A percentile compares a stretch with the other conserved stretches of the same genome.
Evolutionary conservation across 2,888 invertebrate genomes (phyloP).

Genomic region (Sarcophaga caerulescens): DNA sequence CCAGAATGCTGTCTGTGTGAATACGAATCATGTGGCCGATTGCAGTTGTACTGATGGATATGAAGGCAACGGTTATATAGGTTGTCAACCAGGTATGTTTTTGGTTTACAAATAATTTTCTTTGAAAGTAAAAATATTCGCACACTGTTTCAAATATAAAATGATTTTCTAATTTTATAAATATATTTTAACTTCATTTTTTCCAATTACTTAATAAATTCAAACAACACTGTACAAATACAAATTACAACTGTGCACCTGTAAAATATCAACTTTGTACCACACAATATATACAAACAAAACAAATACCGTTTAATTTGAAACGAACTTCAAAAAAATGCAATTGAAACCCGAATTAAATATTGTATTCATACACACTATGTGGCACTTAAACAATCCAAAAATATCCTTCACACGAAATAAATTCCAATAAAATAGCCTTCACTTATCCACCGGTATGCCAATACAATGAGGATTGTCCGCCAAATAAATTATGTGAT

Average conservation of each 20-base stretch:
- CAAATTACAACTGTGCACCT: slow-evolving; percentile 59
- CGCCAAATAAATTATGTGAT: slow-evolving; percentile 92
- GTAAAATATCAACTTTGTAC: slow-evolving; percentile 51
- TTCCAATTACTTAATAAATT: slow-evolving; percentile 41
- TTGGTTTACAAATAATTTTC: not conserved
- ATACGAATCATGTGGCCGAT: slow-evolving; percentile 92
- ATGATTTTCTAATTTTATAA: slow-evolving; percentile 55
- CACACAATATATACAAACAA: not conserved
- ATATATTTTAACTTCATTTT: slow-evolving; percentile 53
- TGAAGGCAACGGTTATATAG: slow-evolving; percentile 92
- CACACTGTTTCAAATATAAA: slow-evolving; percentile 32
- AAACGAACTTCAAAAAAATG: slow-evolving; percentile 26
- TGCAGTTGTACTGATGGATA: slow-evolving; percentile 93
- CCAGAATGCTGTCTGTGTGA: slow-evolving; percentile 91
- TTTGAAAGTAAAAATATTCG: not conserved
- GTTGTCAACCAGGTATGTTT: slow-evolving; percentile 88
- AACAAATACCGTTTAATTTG: not conserved
- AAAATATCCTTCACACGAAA: slow-evolving; percentile 30
- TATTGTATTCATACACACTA: slow-evolving; percentile 45
- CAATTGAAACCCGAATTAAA: slow-evolving; percentile 33
- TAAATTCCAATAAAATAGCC: slow-evolving; percentile 75
- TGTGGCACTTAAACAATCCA: slow-evolving; percentile 45
- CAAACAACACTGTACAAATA: slow-evolving; percentile 78
- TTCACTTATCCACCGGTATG: slow-evolving; percentile 85
- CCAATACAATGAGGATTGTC: slow-evolving; percentile 95